Evolutionary conservation across 2,797 vertebrate species (phyloP).

Genomic region (Eutrigla gurnardus): DNA sequence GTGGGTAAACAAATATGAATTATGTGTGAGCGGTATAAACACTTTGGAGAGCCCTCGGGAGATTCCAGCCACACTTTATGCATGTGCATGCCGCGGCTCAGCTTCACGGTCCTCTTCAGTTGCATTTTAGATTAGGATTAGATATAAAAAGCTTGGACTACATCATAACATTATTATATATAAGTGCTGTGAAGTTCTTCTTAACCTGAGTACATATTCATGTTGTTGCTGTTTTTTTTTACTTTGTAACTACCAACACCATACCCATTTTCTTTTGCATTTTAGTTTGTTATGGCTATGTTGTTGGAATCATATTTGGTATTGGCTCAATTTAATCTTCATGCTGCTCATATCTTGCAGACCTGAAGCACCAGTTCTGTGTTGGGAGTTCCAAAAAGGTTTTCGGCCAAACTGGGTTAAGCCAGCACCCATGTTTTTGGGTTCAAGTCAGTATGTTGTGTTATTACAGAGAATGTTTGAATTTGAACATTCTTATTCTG

Average conservation of each 20-base stretch:
- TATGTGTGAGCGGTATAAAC: slow-evolving; percentile 62
- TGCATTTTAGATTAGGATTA: slow-evolving; percentile 19
- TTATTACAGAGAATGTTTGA: not conserved
- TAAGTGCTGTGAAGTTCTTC: not conserved
- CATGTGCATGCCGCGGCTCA: slow-evolving; percentile 28
- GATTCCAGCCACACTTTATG: slow-evolving; percentile 46
- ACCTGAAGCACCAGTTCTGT: not conserved
- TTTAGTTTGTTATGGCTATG: not conserved
- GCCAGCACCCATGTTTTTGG: not conserved
- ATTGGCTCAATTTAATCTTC: slow-evolving; percentile 1
- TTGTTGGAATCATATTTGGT: not conserved
- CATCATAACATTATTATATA: not conserved
- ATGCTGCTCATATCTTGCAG: not conserved
- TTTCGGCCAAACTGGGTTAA: slow-evolving; percentile 3
- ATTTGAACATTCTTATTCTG: not conserved
- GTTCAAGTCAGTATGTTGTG: not conserved
- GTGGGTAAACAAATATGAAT: slow-evolving; percentile 77
- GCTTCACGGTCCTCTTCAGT: slow-evolving; percentile 13
- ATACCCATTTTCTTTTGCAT: slow-evolving; percentile 1
- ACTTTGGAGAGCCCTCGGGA: slow-evolving; percentile 58
- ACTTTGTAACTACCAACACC: not conserved
- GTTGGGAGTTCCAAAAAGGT: slow-evolving; percentile 3
- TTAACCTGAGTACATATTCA: slow-evolving; percentile 38
- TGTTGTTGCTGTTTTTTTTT: not conserved
- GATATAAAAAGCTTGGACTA: not conserved